Conservation (phyloP, 2,113 vertebrate genomes). For the Macroglossus sobrinus region DNA sequence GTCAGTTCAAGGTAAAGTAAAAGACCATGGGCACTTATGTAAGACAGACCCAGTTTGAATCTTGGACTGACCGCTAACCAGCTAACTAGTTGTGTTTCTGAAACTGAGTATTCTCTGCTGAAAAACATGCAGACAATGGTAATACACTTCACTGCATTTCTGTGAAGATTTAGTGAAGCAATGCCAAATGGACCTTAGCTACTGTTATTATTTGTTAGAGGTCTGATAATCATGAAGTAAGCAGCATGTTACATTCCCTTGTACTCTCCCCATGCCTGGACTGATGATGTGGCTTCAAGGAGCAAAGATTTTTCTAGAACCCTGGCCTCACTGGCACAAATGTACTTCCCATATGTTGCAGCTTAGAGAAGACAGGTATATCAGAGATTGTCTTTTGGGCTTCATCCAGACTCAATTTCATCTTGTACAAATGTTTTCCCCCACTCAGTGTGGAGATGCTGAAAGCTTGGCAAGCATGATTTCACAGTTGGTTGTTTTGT, state of each 20-base stretch:
- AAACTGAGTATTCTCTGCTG: not conserved
- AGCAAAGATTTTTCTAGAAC: not conserved
- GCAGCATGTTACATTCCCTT: not conserved
- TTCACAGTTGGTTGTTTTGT: slow-evolving; percentile 57
- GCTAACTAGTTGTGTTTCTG: not conserved
- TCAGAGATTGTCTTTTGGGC: not conserved
- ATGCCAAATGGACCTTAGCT: not conserved
- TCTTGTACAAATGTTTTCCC: not conserved
- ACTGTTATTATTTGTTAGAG: not conserved
- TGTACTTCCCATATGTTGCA: not conserved
- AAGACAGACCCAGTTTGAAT: not conserved
- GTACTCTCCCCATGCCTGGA: not conserved
- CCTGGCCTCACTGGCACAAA: not conserved
- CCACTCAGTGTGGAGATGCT: not conserved
- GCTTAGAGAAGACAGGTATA: not conserved
- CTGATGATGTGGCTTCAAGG: not conserved
- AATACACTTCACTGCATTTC: not conserved
- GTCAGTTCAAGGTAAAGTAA: not conserved
- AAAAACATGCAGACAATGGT: not conserved
- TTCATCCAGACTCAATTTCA: not conserved
- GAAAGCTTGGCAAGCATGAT: slow-evolving; percentile 31
- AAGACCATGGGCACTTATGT: not conserved
- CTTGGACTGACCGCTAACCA: not conserved
- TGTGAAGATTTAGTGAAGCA: not conserved
- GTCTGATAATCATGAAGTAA: not conserved